phyloP scores from a whole-genome alignment of 1,140 invertebrate genomes.

The Drosophila erecta region DNA sequence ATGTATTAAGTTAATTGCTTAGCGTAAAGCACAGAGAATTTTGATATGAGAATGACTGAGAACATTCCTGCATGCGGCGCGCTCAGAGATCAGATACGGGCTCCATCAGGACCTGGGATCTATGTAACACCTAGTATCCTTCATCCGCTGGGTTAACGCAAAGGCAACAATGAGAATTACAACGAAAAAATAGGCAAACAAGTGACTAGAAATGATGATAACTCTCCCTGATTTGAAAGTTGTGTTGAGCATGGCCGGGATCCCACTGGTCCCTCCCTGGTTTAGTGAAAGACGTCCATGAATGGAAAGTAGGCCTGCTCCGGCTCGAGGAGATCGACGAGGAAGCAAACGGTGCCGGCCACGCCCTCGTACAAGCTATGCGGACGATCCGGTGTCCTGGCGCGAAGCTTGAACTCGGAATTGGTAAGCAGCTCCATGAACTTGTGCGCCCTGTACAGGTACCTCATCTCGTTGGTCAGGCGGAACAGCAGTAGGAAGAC shows the following conservation, averaged over 20 bases:
- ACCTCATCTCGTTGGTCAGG: constrained; percentile 89
- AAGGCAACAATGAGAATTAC: constrained; percentile 39
- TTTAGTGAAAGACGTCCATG: constrained; percentile 89
- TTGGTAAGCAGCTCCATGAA: constrained; percentile 92
- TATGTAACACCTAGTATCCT: neutral
- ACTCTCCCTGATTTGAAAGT: constrained; percentile 52
- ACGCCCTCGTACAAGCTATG: constrained; percentile 94
- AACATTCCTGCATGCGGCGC: constrained; percentile 58
- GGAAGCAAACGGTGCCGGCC: constrained; percentile 93
- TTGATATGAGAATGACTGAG: constrained; percentile 74
- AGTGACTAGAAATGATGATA: constrained; percentile 58
- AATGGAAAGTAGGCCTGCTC: constrained; percentile 93
- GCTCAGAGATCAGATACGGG: constrained; percentile 15
- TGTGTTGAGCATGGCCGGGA: constrained; percentile 14
- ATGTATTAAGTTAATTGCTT: constrained; percentile 71
- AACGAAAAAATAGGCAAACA: constrained; percentile 30
- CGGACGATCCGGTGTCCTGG: constrained; percentile 92
- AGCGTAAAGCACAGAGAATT: constrained; percentile 81
- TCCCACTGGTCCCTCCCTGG: too few relatives aligned
- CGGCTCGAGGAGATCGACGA: constrained; percentile 91
- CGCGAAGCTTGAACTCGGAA: constrained; percentile 88
- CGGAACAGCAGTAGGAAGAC: constrained; percentile 92
- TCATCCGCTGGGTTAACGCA: constrained; percentile 13
- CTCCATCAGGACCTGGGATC: neutral
- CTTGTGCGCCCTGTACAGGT: constrained; percentile 90